These are phyloP conservation scores for Matsumyia berberina DNA, from an alignment of 2,888 invertebrate species.

Conservation along the genomic window DNA sequence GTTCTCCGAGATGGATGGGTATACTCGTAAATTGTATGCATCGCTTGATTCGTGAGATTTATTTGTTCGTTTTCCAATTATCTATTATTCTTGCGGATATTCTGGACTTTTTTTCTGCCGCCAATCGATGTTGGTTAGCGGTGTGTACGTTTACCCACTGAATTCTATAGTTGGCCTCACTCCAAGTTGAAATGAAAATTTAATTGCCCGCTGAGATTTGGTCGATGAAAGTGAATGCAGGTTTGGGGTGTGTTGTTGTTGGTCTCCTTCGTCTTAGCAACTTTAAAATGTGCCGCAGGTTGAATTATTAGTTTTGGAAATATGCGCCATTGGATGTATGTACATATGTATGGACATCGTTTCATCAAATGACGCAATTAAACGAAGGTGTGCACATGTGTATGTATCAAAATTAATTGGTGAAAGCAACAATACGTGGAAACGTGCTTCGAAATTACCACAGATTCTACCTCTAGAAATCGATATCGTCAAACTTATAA, in stretches of 20 bases:
- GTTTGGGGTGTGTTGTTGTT: constrained; percentile 25
- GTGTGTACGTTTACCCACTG: neutral
- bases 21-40: constrained; percentile 34
- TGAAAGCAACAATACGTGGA: constrained; percentile 10
- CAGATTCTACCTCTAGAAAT: no score
- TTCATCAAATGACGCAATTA: constrained; percentile 23
- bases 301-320: constrained; percentile 30
- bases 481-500: no score
- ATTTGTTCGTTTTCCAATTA: constrained; percentile 24
- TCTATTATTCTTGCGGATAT: constrained; percentile 11
- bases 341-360: constrained; percentile 37
- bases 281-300: constrained; percentile 19
- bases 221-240: constrained; percentile 55
- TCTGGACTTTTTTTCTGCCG: constrained; percentile 10
- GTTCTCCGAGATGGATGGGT: neutral
- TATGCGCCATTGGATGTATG: constrained; percentile 27
- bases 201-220: constrained; percentile 56
- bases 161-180: constrained; percentile 42
- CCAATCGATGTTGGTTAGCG: constrained; percentile 41
- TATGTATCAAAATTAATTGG: constrained; percentile 19
- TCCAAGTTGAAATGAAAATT: constrained; percentile 66
- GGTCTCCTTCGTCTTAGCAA: constrained; percentile 9
- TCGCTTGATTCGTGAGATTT: constrained; percentile 50
- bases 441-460: neutral
- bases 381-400: no score